Percentiles rank a stretch among this genome's conserved stretches.
Conservation (phyloP, 2,888 invertebrate species). For the Agapostemon virescens region DNA sequence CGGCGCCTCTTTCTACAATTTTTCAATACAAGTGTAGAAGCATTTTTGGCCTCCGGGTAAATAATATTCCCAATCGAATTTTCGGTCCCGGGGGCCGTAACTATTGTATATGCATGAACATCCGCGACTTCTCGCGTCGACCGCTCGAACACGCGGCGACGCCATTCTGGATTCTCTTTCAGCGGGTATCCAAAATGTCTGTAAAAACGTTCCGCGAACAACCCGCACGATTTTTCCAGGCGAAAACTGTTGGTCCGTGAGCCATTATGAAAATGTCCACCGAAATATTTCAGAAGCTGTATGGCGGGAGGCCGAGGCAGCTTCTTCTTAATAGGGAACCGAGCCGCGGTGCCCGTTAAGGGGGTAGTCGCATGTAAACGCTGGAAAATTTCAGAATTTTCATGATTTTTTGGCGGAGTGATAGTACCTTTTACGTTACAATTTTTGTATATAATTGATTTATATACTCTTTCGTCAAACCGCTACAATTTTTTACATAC, state of each 20-base stretch:
- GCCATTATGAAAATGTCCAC: constrained; percentile 31
- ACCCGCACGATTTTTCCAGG: not conserved
- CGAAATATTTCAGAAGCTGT: constrained; percentile 45
- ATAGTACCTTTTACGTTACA: too few relatives aligned
- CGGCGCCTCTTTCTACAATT: not conserved
- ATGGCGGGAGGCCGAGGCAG: constrained; percentile 5
- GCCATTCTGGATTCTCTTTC: not conserved
- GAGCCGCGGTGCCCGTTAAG: constrained; percentile 29
- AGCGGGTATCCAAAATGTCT: not conserved
- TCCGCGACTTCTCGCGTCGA: not conserved
- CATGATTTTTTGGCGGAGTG: not conserved
- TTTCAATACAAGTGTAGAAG: not conserved
- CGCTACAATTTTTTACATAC: not conserved
- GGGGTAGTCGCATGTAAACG: not conserved
- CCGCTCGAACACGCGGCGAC: not conserved
- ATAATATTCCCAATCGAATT: not conserved
- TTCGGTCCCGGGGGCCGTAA: not conserved
- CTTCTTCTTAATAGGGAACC: constrained; percentile 48
- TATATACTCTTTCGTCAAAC: too few relatives aligned
- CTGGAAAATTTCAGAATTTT: not conserved
- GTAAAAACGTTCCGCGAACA: not conserved
- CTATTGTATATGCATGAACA: not conserved
- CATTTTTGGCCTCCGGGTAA: not conserved
- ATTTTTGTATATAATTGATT: too few relatives aligned
- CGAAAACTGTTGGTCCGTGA: constrained; percentile 25